A percentile compares a stretch with the other conserved stretches of the same genome.
Conservation (phyloP, 92 coral and sea anemone species). For the Diadumene lineata region DNA sequence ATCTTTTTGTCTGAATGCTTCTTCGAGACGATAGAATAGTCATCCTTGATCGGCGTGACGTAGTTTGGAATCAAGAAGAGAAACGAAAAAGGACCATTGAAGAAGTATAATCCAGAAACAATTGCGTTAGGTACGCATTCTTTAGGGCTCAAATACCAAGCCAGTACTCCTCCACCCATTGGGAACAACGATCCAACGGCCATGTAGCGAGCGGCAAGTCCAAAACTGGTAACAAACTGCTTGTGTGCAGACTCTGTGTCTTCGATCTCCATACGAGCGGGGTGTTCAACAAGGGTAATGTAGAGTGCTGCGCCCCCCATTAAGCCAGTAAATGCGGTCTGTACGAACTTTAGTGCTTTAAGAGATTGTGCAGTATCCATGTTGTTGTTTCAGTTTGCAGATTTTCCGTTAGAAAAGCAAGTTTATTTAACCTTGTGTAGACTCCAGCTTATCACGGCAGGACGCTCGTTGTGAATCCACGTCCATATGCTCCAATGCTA, state of each 20-base stretch:
- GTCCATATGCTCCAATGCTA: too few species aligned
- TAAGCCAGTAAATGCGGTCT: conserved; percentile 55
- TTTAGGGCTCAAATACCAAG: conserved; percentile 39
- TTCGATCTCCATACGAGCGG: conserved; percentile 63
- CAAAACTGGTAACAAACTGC: conserved; percentile 59
- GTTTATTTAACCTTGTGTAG: too few species aligned
- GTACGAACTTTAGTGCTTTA: conserved; percentile 45
- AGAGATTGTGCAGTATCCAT: conserved; percentile 56
- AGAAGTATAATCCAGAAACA: conserved; percentile 38
- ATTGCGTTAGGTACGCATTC: conserved; percentile 61
- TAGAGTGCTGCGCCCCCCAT: conserved; percentile 63
- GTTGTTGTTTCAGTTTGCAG: conserved; percentile 3
- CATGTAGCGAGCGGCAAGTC: conserved; percentile 56
- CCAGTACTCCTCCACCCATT: conserved; percentile 48
- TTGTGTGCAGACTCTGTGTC: conserved; percentile 54
- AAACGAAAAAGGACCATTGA: conserved; percentile 56
- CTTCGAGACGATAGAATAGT: conserved; percentile 45
- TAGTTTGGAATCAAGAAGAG: conserved; percentile 53
- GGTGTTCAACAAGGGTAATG: conserved; percentile 62
- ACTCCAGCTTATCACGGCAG: too few species aligned
- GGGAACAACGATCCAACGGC: conserved; percentile 62
- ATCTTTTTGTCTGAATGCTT: conserved; percentile 47
- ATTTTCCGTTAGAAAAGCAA: too few species aligned
- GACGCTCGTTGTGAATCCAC: too few species aligned
- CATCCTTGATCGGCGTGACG: conserved; percentile 52